Evolutionary conservation across 2,113 vertebrate species (phyloP).

Genomic region (Butastur rufipennis): DNA sequence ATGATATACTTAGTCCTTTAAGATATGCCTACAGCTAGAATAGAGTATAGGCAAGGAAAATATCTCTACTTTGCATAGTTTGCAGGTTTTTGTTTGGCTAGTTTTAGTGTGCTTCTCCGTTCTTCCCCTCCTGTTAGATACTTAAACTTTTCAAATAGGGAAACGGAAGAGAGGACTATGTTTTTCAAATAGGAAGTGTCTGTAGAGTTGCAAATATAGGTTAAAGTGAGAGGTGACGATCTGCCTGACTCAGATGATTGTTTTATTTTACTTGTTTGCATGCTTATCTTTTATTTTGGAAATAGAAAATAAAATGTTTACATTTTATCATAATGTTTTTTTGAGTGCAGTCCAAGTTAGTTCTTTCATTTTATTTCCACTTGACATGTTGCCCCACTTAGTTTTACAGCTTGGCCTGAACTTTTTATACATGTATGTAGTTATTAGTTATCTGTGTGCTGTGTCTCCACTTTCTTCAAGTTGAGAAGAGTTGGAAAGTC

Average conservation of each 20-base stretch:
- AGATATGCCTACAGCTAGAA: not conserved
- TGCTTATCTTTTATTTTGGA: conserved; percentile 7
- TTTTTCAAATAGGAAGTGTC: not conserved
- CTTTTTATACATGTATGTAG: not conserved
- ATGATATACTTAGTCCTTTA: not conserved
- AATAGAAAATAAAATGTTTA: conserved; percentile 6
- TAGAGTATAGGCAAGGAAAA: not conserved
- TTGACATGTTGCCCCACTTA: not conserved
- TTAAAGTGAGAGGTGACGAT: not conserved
- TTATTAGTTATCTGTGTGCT: not conserved
- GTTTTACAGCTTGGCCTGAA: not conserved
- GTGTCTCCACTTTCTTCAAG: not conserved
- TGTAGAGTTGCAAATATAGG: not conserved
- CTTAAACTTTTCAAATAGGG: not conserved
- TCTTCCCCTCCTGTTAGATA: not conserved
- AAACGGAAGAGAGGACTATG: not conserved
- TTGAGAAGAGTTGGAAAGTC: not conserved
- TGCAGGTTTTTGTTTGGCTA: not conserved
- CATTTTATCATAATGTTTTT: not conserved
- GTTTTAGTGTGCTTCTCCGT: not conserved
- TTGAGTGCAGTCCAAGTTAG: not conserved
- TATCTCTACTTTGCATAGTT: not conserved
- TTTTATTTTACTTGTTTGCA: not conserved
- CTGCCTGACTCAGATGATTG: not conserved
- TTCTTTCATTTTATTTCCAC: not conserved